phyloP scores from a whole-genome alignment of 2,797 vertebrate genomes.

The Centroberyx gerrardi region DNA sequence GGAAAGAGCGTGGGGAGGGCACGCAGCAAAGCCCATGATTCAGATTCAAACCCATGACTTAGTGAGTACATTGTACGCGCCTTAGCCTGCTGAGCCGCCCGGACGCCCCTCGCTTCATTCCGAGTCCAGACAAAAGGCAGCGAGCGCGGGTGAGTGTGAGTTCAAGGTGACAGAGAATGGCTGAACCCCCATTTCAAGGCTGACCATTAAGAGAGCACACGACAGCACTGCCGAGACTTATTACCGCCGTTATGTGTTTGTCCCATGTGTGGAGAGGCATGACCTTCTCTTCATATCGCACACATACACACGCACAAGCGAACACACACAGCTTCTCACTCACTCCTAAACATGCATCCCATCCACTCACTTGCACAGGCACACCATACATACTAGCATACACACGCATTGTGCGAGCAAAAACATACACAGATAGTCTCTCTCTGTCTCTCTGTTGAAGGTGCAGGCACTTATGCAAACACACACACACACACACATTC shows the following conservation, averaged over 20 bases:
- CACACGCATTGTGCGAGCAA: constrained; percentile 31
- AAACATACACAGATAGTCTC: constrained; percentile 1
- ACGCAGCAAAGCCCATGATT: constrained; percentile 39
- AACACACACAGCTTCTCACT: constrained; percentile 19
- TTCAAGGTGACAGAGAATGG: constrained; percentile 68
- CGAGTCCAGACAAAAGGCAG: constrained; percentile 14
- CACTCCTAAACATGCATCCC: constrained; percentile 28
- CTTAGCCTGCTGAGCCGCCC: constrained; percentile 45
- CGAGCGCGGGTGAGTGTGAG: constrained; percentile 55
- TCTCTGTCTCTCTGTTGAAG: constrained; percentile 16
- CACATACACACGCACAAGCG: constrained; percentile 18
- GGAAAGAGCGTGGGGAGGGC: too few relatives aligned
- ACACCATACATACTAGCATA: background rate
- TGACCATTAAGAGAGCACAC: constrained; percentile 64
- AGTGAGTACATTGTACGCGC: constrained; percentile 13
- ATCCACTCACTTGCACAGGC: background rate
- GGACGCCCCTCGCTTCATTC: constrained; percentile 32
- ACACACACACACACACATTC: background rate
- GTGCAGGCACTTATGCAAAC: background rate
- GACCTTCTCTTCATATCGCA: constrained; percentile 55
- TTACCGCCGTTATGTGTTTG: constrained; percentile 68
- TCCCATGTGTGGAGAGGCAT: constrained; percentile 56
- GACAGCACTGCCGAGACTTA: constrained; percentile 67
- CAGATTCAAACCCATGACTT: constrained; percentile 43
- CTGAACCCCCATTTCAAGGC: constrained; percentile 68